Base-by-base conservation (phyloP, 2,797 vertebrate genomes). In the Echiichthys vipera region DNA sequence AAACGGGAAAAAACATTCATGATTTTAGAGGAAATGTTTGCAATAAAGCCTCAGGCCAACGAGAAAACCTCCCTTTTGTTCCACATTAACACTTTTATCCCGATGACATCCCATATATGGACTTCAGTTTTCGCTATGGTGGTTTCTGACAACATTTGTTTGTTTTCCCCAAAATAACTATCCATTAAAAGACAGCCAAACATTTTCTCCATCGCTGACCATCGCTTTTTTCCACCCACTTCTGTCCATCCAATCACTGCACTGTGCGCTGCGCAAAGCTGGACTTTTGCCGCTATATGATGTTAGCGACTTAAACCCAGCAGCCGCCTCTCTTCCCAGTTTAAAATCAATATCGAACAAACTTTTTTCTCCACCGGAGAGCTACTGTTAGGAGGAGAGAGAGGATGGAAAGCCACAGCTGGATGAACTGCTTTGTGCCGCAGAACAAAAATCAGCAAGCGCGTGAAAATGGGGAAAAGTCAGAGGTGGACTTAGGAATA, bases 311-410 rank as follows among this genome's bases (percentile, higher is more conserved):
- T 61, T 9, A 32, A 54, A 22, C 7, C 10, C 43, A 20, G 20
- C 27, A 77, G 13, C 24, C 20, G 2, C 36, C 11, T 57, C 11
- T 22, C 25, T 10, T 18, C 7, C 0, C 14, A 7, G 8, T 29
- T 51, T n/a, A 34, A 53, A 78, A 61, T 42, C 20, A 43, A 74
- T 7, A 57, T 12, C 1, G 1, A 58, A 18, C 7, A 22, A 87
- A 81, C 65, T 90, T 86, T 77, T n/a, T 53, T 9, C 9, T 20
- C 0, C 3, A 13, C 39, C 8, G n/a, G 4, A 12, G 29, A 55
- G 47, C 64, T 43, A 22, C 15, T 62, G 46, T 5, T n/a, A 29
- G 37, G 39, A 68, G 39, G 66, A 39, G 51, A 69, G 9, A 55
- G 32, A 42, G 17, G 45, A 42, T 24, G 36, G 20, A 46, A 49